Evolutionary conservation across 1,140 invertebrate genomes (phyloP).

Genomic region (Eulimnadia texana): DNA sequence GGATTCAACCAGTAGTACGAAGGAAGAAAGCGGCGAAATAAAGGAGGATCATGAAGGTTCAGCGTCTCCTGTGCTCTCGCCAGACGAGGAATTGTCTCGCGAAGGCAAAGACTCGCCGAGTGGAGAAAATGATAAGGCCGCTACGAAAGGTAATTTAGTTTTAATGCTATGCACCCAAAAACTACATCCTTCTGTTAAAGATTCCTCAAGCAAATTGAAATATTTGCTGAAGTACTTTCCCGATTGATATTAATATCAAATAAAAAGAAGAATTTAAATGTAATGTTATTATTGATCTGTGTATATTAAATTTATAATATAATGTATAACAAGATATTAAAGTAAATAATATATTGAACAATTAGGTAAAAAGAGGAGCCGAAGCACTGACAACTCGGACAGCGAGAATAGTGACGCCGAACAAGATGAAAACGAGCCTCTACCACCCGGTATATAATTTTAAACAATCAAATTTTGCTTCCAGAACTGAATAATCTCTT

Average conservation of each 20-base stretch:
- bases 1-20: neutral
- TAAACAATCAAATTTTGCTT: neutral
- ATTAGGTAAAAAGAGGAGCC: slow-evolving; percentile 22
- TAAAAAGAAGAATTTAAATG: too few species aligned
- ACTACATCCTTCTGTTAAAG: too few species aligned
- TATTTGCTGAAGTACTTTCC: too few species aligned
- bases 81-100: slow-evolving; percentile 17
- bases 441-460: slow-evolving; percentile 23
- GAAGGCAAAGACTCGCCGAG: slow-evolving; percentile 22
- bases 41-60: neutral
- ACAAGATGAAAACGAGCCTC: slow-evolving; percentile 25
- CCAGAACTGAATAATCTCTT: slow-evolving; percentile 1
- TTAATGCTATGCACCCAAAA: too few species aligned
- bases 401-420: slow-evolving; percentile 1
- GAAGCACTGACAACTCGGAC: slow-evolving; percentile 14
- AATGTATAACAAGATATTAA: too few species aligned
- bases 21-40: neutral
- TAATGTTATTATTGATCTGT: too few species aligned
- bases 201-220: too few species aligned
- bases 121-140: too few species aligned
- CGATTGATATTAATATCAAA: too few species aligned
- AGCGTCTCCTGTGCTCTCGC: neutral
- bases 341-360: slow-evolving; percentile 12
- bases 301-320: too few species aligned
- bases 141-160: too few species aligned